phyloP scores from a whole-genome alignment of 2,888 invertebrate species.

The Tetanocera ferruginea region DNA sequence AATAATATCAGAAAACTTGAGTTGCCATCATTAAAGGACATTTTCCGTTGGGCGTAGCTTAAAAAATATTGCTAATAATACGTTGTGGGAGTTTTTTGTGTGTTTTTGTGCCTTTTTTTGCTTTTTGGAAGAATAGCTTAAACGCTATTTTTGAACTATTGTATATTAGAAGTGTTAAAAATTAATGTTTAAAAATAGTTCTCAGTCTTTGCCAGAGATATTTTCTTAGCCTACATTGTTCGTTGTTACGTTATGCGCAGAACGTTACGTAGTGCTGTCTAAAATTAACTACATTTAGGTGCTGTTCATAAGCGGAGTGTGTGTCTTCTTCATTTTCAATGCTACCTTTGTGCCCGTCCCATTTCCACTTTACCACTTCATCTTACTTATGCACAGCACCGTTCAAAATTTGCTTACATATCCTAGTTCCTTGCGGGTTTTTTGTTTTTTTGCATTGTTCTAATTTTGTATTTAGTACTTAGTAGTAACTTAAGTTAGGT shows the following conservation, averaged over 20 bases:
- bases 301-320: not conserved
- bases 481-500: not conserved
- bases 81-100: constrained; percentile 6
- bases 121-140: constrained; percentile 6
- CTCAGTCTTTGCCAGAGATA: constrained; percentile 71
- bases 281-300: constrained; percentile 19
- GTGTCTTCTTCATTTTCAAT: not conserved
- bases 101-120: not conserved
- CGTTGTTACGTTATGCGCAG: not conserved
- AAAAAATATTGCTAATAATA: constrained; percentile 21
- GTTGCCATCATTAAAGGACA: not conserved
- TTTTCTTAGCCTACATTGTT: constrained; percentile 48
- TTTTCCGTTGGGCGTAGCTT: not conserved
- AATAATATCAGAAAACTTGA: not conserved
- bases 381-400: not conserved
- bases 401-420: not conserved
- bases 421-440: not conserved
- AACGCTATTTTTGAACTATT: constrained; percentile 20
- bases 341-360: not conserved
- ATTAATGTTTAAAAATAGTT: constrained; percentile 35
- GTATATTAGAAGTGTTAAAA: not conserved
- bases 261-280: not conserved
- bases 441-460: not conserved
- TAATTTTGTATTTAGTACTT: not conserved
- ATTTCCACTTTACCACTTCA: not conserved